A percentile compares a stretch with the other conserved stretches of the same genome.
These are phyloP conservation scores for Aurelia sp. DNA, from an alignment of 30 jellyfish, hydroid and myxozoan species.

Conservation along the genomic window DNA sequence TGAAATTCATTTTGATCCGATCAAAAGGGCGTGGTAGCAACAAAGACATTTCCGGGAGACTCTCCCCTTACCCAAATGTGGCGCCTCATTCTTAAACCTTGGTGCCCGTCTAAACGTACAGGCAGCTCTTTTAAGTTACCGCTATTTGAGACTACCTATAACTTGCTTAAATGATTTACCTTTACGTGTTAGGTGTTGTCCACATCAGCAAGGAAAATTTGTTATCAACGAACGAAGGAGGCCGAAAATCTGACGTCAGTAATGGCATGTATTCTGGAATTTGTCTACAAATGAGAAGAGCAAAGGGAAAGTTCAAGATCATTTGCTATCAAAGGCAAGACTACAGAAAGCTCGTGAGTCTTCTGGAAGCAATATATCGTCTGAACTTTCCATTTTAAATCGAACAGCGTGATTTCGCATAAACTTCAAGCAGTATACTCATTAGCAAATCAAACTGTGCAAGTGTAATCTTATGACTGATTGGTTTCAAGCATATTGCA, in stretches of 20 bases:
- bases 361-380: slow-evolving; percentile 26
- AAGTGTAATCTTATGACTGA: too few species aligned
- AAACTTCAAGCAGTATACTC: too few species aligned
- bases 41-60: too few species aligned
- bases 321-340: slow-evolving; percentile 32
- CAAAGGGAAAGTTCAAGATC: background rate
- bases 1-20: too few species aligned
- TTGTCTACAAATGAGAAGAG: background rate
- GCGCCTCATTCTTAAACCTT: too few species aligned
- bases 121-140: background rate
- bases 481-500: too few species aligned
- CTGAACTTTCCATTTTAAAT: slow-evolving; percentile 22
- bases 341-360: background rate
- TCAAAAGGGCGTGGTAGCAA: too few species aligned
- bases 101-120: background rate
- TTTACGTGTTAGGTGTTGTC: slow-evolving; percentile 12
- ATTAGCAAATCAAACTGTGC: too few species aligned
- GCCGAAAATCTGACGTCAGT: background rate
- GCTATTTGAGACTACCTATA: too few species aligned
- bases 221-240: background rate
- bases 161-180: too few species aligned
- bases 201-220: background rate
- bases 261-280: background rate
- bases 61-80: too few species aligned
- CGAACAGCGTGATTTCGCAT: too few species aligned